These are phyloP conservation scores for Acanthochromis polyacanthus DNA, from an alignment of 2,113 vertebrate species.

Conservation along the genomic window DNA sequence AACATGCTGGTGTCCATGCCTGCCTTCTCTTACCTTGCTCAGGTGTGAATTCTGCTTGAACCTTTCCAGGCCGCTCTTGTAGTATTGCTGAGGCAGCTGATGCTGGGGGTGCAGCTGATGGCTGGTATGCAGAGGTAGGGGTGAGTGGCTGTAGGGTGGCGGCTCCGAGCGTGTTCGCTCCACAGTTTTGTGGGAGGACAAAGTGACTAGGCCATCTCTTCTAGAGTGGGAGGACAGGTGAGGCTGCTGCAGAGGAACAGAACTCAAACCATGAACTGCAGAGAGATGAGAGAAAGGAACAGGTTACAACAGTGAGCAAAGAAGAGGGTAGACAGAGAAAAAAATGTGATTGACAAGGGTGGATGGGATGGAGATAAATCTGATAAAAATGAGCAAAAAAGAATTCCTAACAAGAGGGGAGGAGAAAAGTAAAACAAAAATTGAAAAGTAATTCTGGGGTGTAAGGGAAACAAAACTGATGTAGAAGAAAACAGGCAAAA, in stretches of 20 bases:
- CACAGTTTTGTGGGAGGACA: slow-evolving; percentile 88
- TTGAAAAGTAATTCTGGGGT: neutral
- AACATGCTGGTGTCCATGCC: neutral
- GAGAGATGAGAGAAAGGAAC: slow-evolving; percentile 1
- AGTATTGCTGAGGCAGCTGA: slow-evolving; percentile 86
- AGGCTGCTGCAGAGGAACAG: slow-evolving; percentile 85
- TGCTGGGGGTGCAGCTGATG: slow-evolving; percentile 82
- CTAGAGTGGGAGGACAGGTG: slow-evolving; percentile 81
- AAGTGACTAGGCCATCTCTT: slow-evolving; percentile 72
- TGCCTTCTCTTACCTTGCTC: slow-evolving; percentile 66
- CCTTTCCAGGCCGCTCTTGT: slow-evolving; percentile 72
- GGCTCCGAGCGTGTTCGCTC: slow-evolving; percentile 95
- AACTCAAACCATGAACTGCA: slow-evolving; percentile 86
- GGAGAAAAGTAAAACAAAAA: neutral
- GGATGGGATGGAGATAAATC: neutral
- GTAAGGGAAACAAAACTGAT: neutral
- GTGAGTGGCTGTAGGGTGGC: slow-evolving; percentile 88
- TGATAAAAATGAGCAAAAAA: neutral
- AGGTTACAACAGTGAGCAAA: neutral
- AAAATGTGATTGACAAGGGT: neutral
- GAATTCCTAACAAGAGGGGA: neutral
- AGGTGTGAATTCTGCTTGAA: slow-evolving; percentile 69
- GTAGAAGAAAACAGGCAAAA: neutral
- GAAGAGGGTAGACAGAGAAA: neutral
- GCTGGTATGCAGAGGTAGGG: slow-evolving; percentile 83